Percentiles rank a stretch among this genome's conserved stretches.
phyloP scores from a whole-genome alignment of 1,140 invertebrate genomes.

The Drosophila kurseongensis region DNA sequence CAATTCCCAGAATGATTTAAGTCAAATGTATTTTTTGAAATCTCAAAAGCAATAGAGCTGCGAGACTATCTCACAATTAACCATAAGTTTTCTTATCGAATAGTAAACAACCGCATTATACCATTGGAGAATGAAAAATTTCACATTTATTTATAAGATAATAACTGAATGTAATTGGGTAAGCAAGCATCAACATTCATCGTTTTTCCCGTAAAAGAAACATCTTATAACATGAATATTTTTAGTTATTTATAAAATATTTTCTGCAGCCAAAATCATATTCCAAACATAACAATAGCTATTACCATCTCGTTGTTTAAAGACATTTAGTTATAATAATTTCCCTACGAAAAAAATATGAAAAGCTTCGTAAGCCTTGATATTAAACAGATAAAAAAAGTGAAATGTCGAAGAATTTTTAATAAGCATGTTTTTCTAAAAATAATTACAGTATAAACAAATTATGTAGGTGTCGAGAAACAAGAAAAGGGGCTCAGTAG shows the following conservation, averaged over 20 bases:
- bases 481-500: background rate
- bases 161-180: constrained; percentile 16
- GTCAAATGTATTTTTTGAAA: constrained; percentile 17
- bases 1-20: constrained; percentile 3
- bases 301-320: too few species aligned
- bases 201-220: background rate
- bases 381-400: too few species aligned
- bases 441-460: too few species aligned
- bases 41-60: constrained; percentile 16
- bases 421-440: too few species aligned
- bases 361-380: too few species aligned
- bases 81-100: constrained; percentile 19
- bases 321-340: too few species aligned
- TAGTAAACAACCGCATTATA: constrained; percentile 23
- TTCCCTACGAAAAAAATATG: too few species aligned
- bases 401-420: too few species aligned
- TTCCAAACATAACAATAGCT: too few species aligned
- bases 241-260: background rate
- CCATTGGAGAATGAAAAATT: constrained; percentile 29
- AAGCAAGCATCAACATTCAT: constrained; percentile 3
- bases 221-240: too few species aligned
- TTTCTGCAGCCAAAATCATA: background rate
- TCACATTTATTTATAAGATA: constrained; percentile 19
- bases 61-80: constrained; percentile 29
- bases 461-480: background rate